Evolutionary conservation across 2,113 vertebrate genomes (phyloP).

Genomic region (Choloepus hoffmanni): DNA sequence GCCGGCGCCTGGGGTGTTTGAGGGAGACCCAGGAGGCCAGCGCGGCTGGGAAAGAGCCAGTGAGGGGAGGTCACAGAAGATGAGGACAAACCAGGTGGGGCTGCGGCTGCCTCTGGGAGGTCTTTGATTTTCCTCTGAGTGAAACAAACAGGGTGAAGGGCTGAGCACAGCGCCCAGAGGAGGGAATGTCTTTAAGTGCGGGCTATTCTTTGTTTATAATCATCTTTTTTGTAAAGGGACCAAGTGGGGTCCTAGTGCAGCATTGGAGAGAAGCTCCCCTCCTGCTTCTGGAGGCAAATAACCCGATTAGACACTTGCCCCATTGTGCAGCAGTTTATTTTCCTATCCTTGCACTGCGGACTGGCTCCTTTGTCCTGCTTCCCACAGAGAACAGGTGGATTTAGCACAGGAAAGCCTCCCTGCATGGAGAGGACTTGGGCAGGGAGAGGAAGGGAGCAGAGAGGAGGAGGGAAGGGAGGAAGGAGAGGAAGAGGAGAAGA

Average conservation of each 20-base stretch:
- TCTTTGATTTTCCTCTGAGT: not conserved
- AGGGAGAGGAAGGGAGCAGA: not conserved
- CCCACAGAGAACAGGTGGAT: not conserved
- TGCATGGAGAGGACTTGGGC: not conserved
- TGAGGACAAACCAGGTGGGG: rapidly evolving
- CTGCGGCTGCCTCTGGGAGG: rapidly evolving
- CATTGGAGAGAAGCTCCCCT: not conserved
- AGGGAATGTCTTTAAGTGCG: rapidly evolving
- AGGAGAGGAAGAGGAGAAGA: too few species aligned
- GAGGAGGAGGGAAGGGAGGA: too few species aligned
- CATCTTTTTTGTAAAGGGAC: not conserved
- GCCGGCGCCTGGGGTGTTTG: rapidly evolving
- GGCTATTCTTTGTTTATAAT: not conserved
- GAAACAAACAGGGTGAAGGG: not conserved
- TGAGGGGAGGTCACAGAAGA: rapidly evolving
- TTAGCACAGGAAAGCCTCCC: not conserved
- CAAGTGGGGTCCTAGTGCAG: not conserved
- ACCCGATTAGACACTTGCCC: not conserved
- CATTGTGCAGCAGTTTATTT: not conserved
- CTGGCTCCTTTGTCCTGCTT: not conserved
- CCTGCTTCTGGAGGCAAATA: not conserved
- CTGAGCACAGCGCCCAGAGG: rapidly evolving
- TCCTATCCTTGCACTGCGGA: not conserved
- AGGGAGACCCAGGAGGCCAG: not conserved
- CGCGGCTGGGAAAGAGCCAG: not conserved